Evolutionary conservation across 2,888 invertebrate species (phyloP).

Genomic region (Troides aeacus): DNA sequence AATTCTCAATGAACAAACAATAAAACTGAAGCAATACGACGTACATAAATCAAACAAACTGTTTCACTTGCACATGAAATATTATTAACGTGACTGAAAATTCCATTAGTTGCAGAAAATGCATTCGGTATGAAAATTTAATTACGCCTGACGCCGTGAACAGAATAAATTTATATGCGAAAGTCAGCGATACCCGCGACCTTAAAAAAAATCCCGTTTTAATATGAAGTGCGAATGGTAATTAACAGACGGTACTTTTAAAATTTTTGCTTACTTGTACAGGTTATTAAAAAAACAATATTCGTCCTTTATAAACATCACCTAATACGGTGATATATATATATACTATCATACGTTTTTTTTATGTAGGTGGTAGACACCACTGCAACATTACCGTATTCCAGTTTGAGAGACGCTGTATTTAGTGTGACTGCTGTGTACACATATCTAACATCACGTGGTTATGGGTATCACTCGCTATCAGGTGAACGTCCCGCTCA

Average conservation of each 20-base stretch:
- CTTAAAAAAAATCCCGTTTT: conserved; percentile 17
- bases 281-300: no score
- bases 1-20: background rate
- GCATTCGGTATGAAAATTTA: conserved; percentile 30
- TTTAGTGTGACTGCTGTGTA: no score
- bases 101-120: conserved; percentile 31
- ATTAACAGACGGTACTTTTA: background rate
- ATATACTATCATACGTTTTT: no score
- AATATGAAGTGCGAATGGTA: conserved; percentile 11
- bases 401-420: no score
- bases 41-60: conserved; percentile 27
- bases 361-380: no score
- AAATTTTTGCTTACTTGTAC: background rate
- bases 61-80: conserved; percentile 28
- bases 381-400: no score
- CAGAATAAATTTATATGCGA: conserved; percentile 28
- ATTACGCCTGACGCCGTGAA: conserved; percentile 27
- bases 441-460: no score
- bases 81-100: conserved; percentile 30
- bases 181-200: conserved; percentile 18
- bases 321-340: no score
- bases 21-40: conserved; percentile 1
- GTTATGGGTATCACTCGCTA: no score
- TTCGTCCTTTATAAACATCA: background rate
- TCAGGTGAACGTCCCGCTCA: no score